Evolutionary conservation across 2,888 invertebrate genomes (phyloP), one percentile per base, ranked within the genome.

Genomic region (Agapostemon virescens): DNA sequence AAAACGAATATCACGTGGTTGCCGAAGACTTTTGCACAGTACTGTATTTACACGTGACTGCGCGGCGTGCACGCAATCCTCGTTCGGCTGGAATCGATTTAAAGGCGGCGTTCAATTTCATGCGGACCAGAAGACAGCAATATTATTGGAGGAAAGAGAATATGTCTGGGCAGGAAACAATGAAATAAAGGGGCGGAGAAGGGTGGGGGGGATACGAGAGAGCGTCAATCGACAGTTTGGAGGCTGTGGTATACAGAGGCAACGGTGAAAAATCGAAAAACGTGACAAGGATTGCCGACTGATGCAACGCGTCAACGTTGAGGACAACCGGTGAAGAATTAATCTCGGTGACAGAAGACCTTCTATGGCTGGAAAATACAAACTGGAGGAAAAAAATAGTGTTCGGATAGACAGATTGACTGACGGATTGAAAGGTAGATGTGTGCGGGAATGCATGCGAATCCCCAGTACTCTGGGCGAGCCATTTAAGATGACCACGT

Each of bases 241-340:
- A 40, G 58, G 26, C n/a, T 42, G 52, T n/a, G 33, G 63, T 33
- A 17, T 20, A n/a, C 69, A 55, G 38, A n/a, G 75, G 23, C 17
- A 40, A n/a, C 26, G 58, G 33, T 30, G 64, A 26, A 70, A 64
- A 63, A 70, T 61, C 72, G 66, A 49, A 42, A 76, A 81, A 79
- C 67, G 69, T 66, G 72, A 70, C 61, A 61, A 42, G 77, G 55
- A 80, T 81, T 70, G 70, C 68, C 61, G 71, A 67, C 74, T 55
- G 69, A 67, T 69, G 72, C 73, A 30, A 69, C 70, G 75, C 63
- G 75, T 75, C 71, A 71, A 75, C 73, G 80, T 69, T 69, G 68
- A 77, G 83, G 73, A 71, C 75, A 63, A 79, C 73, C 69, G 42
- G 75, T 68, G 79, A 82, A 71, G 79, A 76, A 82, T 83, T 82